These are phyloP conservation scores for Meloidogyne chitwoodi DNA, from an alignment of 1,140 invertebrate species.

Conservation along the genomic window DNA sequence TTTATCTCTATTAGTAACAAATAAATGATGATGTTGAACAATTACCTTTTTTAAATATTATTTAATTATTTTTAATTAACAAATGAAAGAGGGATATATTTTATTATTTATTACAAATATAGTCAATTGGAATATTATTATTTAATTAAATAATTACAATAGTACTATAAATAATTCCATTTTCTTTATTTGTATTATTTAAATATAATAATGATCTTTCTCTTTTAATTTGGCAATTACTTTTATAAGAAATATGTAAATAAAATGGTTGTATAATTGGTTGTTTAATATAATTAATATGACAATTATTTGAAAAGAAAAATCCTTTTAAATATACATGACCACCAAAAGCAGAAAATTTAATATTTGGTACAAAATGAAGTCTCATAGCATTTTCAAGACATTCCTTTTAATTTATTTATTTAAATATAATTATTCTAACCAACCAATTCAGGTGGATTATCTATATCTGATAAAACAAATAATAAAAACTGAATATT, in stretches of 20 bases:
- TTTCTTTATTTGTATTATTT: background rate
- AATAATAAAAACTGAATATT: background rate
- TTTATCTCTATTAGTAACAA: conserved; percentile 40
- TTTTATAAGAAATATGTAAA: conserved; percentile 45
- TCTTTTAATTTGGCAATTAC: conserved; percentile 39
- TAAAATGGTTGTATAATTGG: conserved; percentile 40
- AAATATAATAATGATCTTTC: background rate
- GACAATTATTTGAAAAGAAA: conserved; percentile 41
- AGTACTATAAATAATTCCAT: conserved; percentile 36
- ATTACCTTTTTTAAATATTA: background rate
- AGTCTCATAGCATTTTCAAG: conserved; percentile 42
- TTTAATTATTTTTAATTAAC: conserved; percentile 34
- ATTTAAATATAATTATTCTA: too few species aligned
- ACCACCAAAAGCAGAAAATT: conserved; percentile 33
- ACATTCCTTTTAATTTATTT: conserved; percentile 36
- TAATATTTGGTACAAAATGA: conserved; percentile 40
- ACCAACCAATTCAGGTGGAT: conserved; percentile 11
- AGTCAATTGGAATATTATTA: too few species aligned
- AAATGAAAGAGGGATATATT: too few species aligned
- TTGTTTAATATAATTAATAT: conserved; percentile 43
- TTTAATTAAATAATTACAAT: too few species aligned
- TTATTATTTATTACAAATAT: too few species aligned
- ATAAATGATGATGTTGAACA: conserved; percentile 41
- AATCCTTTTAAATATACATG: conserved; percentile 51
- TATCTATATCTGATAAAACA: background rate